Evolutionary conservation across 2,888 invertebrate species (phyloP).

Genomic region (Scelioninae gen. 1): DNA sequence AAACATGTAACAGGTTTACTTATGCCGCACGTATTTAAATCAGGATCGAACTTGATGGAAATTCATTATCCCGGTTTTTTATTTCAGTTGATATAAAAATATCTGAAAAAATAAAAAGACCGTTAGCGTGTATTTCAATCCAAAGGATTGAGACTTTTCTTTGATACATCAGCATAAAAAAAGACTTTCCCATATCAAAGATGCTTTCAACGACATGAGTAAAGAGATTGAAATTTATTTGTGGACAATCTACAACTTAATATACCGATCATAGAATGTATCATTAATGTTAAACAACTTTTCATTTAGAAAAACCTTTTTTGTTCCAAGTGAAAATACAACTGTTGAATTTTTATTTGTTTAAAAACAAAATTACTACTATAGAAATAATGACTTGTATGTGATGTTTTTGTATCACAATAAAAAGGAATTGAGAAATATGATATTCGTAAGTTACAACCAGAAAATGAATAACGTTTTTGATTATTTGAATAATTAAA

Average conservation of each 20-base stretch:
- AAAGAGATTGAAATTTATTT: slow-evolving; percentile 44
- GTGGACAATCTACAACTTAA: slow-evolving; percentile 61
- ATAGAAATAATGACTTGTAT: too few relatives aligned
- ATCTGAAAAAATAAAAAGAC: slow-evolving; percentile 68
- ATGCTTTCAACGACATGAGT: slow-evolving; percentile 2
- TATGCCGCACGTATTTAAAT: slow-evolving; percentile 54
- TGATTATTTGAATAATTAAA: too few relatives aligned
- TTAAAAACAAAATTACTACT: too few relatives aligned
- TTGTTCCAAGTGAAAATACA: too few relatives aligned
- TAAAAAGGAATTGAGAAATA: too few relatives aligned
- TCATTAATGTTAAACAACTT: too few relatives aligned
- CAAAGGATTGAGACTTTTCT: slow-evolving; percentile 5
- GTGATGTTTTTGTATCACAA: too few relatives aligned
- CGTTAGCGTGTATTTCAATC: slow-evolving; percentile 56
- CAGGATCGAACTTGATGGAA: slow-evolving; percentile 55
- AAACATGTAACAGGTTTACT: slow-evolving; percentile 55
- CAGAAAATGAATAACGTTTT: too few relatives aligned
- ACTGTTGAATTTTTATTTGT: too few relatives aligned
- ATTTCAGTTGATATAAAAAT: slow-evolving; percentile 68
- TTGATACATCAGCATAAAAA: slow-evolving; percentile 5
- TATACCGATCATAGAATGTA: neutral
- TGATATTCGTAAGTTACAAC: too few relatives aligned
- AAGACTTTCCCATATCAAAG: slow-evolving; percentile 3
- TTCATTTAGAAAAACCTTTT: neutral
- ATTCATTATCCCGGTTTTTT: slow-evolving; percentile 61